Evolutionary conservation across 2,888 invertebrate genomes (phyloP).

Genomic region (Drosophila atripex): DNA sequence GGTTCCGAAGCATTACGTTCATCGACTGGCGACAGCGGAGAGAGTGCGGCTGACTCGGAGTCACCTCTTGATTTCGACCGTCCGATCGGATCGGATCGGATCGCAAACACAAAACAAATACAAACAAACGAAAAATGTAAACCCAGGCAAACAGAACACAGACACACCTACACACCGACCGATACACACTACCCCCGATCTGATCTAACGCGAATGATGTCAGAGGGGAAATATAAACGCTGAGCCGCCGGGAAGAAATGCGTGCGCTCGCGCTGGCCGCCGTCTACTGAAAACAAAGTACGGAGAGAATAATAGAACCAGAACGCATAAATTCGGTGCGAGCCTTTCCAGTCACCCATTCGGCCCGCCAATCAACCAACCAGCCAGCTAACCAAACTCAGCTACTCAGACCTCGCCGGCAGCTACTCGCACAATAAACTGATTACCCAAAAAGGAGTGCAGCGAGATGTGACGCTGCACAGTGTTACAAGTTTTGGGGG

Average conservation of each 20-base stretch:
- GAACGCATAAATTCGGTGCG: slow-evolving; percentile 29
- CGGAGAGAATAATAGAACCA: slow-evolving; percentile 31
- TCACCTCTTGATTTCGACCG: neutral
- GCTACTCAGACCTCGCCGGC: slow-evolving; percentile 1
- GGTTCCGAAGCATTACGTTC: slow-evolving; percentile 55
- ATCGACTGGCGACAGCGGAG: slow-evolving; percentile 20
- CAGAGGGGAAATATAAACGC: slow-evolving; percentile 58
- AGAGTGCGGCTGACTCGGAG: neutral
- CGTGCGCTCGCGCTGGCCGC: slow-evolving; percentile 71
- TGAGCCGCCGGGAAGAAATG: slow-evolving; percentile 58
- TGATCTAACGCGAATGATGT: slow-evolving; percentile 53
- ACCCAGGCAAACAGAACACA: slow-evolving; percentile 19
- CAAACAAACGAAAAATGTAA: slow-evolving; percentile 22
- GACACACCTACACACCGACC: slow-evolving; percentile 5
- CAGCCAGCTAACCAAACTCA: slow-evolving; percentile 21
- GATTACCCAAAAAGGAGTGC: slow-evolving; percentile 49
- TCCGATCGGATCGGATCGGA: neutral
- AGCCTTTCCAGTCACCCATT: slow-evolving; percentile 16
- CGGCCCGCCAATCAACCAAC: neutral
- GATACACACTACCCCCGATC: neutral
- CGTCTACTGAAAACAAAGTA: slow-evolving; percentile 68
- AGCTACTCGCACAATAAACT: slow-evolving; percentile 20
- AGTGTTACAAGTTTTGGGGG: slow-evolving; percentile 9
- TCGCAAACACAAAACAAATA: neutral
- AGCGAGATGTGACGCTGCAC: slow-evolving; percentile 41